Evolutionary conservation across 2,113 vertebrate genomes (phyloP), one percentile per base, ranked within the genome.

Genomic region (Eulacestoma nigropectus): DNA sequence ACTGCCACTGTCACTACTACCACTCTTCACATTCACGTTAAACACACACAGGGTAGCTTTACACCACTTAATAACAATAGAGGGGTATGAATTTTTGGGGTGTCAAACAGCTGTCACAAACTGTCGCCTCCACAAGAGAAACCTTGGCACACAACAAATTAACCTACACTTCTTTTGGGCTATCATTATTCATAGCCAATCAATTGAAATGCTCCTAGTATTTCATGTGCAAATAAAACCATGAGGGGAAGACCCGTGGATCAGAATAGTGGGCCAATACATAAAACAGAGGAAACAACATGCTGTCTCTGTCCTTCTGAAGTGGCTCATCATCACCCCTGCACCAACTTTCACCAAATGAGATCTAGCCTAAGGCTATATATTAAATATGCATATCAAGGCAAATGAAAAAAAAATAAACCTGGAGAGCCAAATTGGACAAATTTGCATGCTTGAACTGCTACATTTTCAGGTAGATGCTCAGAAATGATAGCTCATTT

Each of bases 351-450:
- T 98, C 98, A 98, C 98, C 98, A 99, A 99, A 99, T 99, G 99
- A 99, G 99, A 98, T 98, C 98, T 98, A 98, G 99, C 99, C 99
- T 90, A 68, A 95, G 98, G 99, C 98, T 97, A 97, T 96, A 97
- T 98, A 99, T 99, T 99, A 99, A 99, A 99, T 99, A 99, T 99
- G 98, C 99, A 99, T 99, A 99, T 99, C 99, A 99, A 99, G 99
- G 99, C 98, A 99, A 99, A 98, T 98, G 96, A 97, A 98, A 99
- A 98, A 59, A 98, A 98, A 99, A 98, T 98, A 98, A 98, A 99
- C 98, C 98, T 98, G 98, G 97, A 98, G 97, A 98, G 97, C 98
- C 98, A 98, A 98, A 99, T 98, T 98, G 98, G 98, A 98, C 97
- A 99, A 98, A 98, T 99, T 98, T 97, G 95, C 96, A 98, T 98